These are phyloP conservation scores for Gastracanthus pulcherrimus DNA, from an alignment of 2,888 invertebrate genomes.

Conservation along the genomic window DNA sequence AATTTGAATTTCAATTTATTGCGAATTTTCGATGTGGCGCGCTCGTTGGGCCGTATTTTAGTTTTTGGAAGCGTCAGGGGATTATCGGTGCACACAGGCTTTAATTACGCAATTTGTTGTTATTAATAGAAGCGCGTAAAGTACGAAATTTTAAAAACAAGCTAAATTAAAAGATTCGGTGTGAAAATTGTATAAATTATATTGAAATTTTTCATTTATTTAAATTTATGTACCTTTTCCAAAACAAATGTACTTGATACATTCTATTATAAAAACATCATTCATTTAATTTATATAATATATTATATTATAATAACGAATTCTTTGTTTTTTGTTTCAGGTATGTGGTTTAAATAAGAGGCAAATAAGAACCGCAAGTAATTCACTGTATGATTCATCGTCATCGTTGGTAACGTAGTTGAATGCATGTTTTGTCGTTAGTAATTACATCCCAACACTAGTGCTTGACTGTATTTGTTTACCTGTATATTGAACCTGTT, in stretches of 20 bases:
- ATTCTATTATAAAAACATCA: no score
- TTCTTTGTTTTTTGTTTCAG: conserved; percentile 52
- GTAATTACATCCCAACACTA: neutral
- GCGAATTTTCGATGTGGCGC: neutral
- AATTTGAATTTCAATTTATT: conserved; percentile 28
- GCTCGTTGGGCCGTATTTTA: neutral
- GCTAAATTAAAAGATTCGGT: no score
- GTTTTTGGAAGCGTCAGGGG: neutral
- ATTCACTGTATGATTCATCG: conserved; percentile 22
- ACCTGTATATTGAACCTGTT: neutral
- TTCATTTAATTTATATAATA: no score
- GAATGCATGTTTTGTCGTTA: conserved; percentile 43
- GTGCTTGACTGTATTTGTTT: neutral
- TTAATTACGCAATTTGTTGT: conserved; percentile 13
- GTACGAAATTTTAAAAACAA: neutral
- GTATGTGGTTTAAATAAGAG: conserved; percentile 43
- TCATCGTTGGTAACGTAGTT: conserved; percentile 54
- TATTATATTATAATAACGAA: neutral
- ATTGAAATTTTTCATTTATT: no score
- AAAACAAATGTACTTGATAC: no score
- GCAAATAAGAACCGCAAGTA: conserved; percentile 42
- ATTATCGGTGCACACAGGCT: neutral
- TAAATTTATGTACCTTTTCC: no score
- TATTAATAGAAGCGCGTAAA: neutral
- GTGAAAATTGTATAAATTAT: no score